phyloP scores from a whole-genome alignment of 2,888 invertebrate genomes.

The Spodoptera picta region DNA sequence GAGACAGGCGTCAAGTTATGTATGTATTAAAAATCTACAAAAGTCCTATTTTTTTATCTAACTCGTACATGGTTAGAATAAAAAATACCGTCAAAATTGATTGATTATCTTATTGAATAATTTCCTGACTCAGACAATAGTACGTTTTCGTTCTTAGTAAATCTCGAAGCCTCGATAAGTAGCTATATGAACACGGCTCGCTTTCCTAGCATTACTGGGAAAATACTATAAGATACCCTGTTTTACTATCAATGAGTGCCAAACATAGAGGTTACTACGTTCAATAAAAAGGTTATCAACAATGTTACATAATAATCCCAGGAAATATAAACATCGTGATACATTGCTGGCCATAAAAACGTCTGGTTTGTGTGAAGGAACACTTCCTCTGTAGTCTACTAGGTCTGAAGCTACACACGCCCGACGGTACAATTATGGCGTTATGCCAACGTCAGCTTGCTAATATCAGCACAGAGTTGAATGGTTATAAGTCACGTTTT shows the following conservation, averaged over 20 bases:
- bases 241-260: background rate
- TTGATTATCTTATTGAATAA: too few species aligned
- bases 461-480: conserved; percentile 73
- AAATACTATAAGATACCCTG: too few species aligned
- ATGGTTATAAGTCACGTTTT: conserved; percentile 77
- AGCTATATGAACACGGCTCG: too few species aligned
- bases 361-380: conserved; percentile 68
- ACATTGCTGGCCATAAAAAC: conserved; percentile 73
- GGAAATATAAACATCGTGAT: conserved; percentile 64
- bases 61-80: too few species aligned
- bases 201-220: too few species aligned
- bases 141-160: too few species aligned
- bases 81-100: too few species aligned
- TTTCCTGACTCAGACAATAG: too few species aligned
- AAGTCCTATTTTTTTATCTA: too few species aligned
- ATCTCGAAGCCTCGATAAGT: too few species aligned
- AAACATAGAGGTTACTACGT: conserved; percentile 8
- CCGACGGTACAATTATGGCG: conserved; percentile 78
- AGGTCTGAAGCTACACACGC: conserved; percentile 66
- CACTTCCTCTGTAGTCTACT: conserved; percentile 70
- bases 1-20: too few species aligned
- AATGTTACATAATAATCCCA: conserved; percentile 31
- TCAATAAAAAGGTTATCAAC: conserved; percentile 23
- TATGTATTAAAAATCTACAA: too few species aligned
- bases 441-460: conserved; percentile 76